Percentiles rank a stretch among this genome's conserved stretches.
Conservation (phyloP, 2,113 vertebrate genomes). For the Chamaetylas fuelleborni region DNA sequence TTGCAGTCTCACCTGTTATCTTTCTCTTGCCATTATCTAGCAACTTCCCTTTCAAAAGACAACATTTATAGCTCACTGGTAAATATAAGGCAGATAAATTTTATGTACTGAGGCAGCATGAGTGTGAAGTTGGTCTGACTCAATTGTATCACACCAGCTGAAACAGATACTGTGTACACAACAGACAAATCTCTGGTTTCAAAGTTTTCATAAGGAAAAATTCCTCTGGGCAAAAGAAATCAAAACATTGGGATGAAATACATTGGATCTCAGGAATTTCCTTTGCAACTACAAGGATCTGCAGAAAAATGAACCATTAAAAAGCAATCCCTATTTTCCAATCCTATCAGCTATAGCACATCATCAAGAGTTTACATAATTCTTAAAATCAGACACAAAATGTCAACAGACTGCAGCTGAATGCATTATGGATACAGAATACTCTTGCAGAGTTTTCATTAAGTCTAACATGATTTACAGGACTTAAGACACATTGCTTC, state of each 20-base stretch:
- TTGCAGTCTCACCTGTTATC: conserved; percentile 41
- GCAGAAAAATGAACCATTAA: conserved; percentile 3
- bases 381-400: conserved; percentile 59
- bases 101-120: conserved; percentile 32
- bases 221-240: conserved; percentile 35
- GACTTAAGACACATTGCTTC: conserved; percentile 63
- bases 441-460: conserved; percentile 68
- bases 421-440: conserved; percentile 63
- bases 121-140: conserved; percentile 16
- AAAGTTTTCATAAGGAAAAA: conserved; percentile 45
- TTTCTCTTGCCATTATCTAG: conserved; percentile 24
- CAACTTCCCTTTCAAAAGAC: conserved; percentile 35
- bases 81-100: conserved; percentile 61
- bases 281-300: conserved; percentile 21
- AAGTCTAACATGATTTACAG: conserved; percentile 71
- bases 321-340: conserved; percentile 8
- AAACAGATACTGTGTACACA: conserved; percentile 48
- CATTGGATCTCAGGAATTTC: not conserved
- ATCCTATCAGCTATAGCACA: not conserved
- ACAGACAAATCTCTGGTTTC: not conserved
- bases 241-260: conserved; percentile 16
- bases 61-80: conserved; percentile 59
- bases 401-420: conserved; percentile 44
- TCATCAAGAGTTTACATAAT: conserved; percentile 66
- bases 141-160: conserved; percentile 11